A percentile compares a stretch with the other conserved stretches of the same genome.
These are phyloP conservation scores for Leptopilina clavipes DNA, from an alignment of 1,140 invertebrate species.

Conservation along the genomic window DNA sequence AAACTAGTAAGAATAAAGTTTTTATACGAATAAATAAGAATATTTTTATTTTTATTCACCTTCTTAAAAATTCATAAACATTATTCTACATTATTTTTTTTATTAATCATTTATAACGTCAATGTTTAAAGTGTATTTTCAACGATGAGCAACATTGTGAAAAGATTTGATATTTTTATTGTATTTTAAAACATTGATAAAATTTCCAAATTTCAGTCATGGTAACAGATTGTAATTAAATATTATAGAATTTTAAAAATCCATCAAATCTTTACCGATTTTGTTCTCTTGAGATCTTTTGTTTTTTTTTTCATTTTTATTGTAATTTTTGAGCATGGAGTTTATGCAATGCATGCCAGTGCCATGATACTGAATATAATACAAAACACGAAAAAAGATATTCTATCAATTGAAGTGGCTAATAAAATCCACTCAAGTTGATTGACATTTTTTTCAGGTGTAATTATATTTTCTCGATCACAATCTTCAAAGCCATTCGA, in stretches of 20 bases:
- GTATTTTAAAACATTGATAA: background rate
- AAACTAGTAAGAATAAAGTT: background rate
- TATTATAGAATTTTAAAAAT: background rate
- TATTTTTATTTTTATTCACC: background rate
- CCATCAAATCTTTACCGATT: background rate
- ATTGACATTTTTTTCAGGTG: conserved; percentile 60
- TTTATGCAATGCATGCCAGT: conserved; percentile 68
- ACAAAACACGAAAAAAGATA: conserved; percentile 77
- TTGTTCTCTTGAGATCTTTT: conserved; percentile 1
- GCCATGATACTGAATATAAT: conserved; percentile 75
- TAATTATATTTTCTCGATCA: conserved; percentile 70
- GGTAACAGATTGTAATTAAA: too few relatives aligned
- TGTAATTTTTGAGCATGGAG: background rate
- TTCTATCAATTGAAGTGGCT: conserved; percentile 78
- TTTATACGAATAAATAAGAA: background rate
- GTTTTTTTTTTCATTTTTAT: background rate
- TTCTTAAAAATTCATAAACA: background rate
- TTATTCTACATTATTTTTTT: background rate
- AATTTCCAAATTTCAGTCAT: too few relatives aligned
- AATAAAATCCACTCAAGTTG: conserved; percentile 79
- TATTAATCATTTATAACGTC: background rate
- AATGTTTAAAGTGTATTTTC: background rate
- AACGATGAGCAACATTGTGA: background rate
- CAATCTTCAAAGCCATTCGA: conserved; percentile 64
- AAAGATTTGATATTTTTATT: background rate